A percentile compares a stretch with the other conserved stretches of the same genome.
These are phyloP conservation scores for Scolopax bukidnonensis DNA, from an alignment of 2,797 vertebrate species.

Conservation along the genomic window DNA sequence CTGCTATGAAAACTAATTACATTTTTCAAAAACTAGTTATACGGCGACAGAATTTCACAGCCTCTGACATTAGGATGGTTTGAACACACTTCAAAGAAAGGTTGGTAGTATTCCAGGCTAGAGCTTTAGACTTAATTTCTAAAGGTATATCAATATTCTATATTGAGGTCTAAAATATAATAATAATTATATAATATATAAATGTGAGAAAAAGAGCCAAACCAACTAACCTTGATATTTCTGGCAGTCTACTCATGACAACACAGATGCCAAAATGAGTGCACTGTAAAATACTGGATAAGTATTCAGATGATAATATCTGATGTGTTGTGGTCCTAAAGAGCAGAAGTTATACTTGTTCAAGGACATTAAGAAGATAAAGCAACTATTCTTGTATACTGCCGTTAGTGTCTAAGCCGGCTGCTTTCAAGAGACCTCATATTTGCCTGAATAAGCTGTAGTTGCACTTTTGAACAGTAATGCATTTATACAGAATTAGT, in stretches of 20 bases:
- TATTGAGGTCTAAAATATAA: too few species aligned
- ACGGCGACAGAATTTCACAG: slow-evolving; percentile 35
- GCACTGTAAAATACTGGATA: background rate
- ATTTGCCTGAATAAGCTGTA: background rate
- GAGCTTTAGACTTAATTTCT: background rate
- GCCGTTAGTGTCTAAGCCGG: background rate
- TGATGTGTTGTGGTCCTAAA: background rate
- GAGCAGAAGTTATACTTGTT: background rate
- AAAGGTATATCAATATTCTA: background rate
- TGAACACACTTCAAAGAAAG: background rate
- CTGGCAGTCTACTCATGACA: background rate
- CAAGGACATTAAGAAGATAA: background rate
- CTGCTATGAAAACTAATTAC: slow-evolving; percentile 25
- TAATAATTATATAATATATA: too few species aligned
- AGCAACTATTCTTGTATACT: background rate
- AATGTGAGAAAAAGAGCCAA: background rate
- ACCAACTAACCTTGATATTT: background rate
- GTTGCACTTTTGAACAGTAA: background rate
- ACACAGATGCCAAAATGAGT: background rate
- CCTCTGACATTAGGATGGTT: slow-evolving; percentile 24
- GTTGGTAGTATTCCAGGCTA: background rate
- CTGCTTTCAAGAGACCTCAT: background rate
- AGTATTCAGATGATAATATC: background rate
- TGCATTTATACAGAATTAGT: background rate
- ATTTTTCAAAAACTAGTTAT: slow-evolving; percentile 55